Conservation (phyloP, 2,797 vertebrate genomes). For the Hypotaenidia okinawae region DNA sequence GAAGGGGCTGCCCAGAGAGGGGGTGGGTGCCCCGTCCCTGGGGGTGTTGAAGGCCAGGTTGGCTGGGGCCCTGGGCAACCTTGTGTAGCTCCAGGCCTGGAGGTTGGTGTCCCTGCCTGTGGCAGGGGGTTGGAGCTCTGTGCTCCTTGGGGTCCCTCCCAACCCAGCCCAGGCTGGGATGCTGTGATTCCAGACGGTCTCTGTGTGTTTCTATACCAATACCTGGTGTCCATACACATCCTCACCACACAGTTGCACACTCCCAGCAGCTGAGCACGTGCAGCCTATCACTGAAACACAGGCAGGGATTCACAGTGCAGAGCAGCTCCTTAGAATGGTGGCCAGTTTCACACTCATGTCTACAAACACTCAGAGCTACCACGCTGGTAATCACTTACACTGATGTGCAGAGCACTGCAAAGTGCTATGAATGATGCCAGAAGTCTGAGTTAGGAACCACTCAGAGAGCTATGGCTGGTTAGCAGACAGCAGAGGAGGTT, state of each 20-base stretch:
- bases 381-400: neutral
- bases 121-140: too few species aligned
- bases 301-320: neutral
- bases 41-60: too few species aligned
- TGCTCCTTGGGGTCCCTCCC: too few species aligned
- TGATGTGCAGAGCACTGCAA: neutral
- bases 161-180: too few species aligned
- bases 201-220: neutral
- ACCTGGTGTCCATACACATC: accelerated
- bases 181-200: too few species aligned
- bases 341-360: accelerated
- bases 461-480: neutral
- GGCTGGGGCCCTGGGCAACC: too few species aligned
- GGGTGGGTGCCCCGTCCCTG: too few species aligned
- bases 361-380: neutral
- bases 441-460: neutral
- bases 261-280: neutral
- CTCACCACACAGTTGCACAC: neutral
- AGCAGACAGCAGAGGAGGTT: neutral
- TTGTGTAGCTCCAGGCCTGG: too few species aligned
- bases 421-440: neutral
- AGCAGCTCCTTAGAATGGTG: neutral
- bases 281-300: neutral
- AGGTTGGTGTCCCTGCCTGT: too few species aligned
- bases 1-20: too few species aligned